phyloP scores from a whole-genome alignment of 2,797 vertebrate species.

The Enteromius trimaculatus region DNA sequence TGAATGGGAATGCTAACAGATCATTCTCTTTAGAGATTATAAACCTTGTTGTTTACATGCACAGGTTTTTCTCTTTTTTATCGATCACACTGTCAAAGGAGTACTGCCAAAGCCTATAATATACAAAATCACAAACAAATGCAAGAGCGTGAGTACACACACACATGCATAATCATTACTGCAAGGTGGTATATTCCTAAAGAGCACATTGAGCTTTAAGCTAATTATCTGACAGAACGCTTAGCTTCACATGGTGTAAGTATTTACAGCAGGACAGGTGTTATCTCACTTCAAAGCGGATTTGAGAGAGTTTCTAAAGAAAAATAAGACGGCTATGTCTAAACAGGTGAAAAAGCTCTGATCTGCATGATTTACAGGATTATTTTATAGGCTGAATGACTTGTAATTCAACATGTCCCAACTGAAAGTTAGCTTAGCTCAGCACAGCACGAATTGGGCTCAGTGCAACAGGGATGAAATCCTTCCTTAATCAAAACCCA shows the following conservation, averaged over 20 bases:
- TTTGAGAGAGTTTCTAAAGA: constrained; percentile 25
- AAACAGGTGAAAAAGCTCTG: constrained; percentile 14
- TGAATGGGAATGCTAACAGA: background rate
- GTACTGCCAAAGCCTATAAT: background rate
- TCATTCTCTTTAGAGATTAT: background rate
- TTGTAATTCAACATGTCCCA: constrained; percentile 20
- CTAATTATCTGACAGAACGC: constrained; percentile 23
- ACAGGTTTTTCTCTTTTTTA: background rate
- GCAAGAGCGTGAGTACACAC: background rate
- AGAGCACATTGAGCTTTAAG: constrained; percentile 10
- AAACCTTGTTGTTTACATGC: background rate
- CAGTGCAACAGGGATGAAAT: constrained; percentile 30
- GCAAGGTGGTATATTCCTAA: background rate
- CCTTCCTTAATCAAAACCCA: constrained; percentile 38
- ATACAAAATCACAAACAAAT: background rate
- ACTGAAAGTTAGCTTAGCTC: background rate
- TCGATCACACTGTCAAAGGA: background rate
- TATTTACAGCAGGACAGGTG: constrained; percentile 32
- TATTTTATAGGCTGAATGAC: constrained; percentile 4
- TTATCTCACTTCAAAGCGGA: constrained; percentile 11
- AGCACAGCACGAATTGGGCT: constrained; percentile 31
- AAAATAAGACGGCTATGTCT: constrained; percentile 16
- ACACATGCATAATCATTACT: background rate
- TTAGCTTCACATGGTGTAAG: background rate
- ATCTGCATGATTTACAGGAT: constrained; percentile 35